A percentile compares a stretch with the other conserved stretches of the same genome.
Evolutionary conservation across 1,140 invertebrate genomes (phyloP).

Genomic region (Pomacea maculata): DNA sequence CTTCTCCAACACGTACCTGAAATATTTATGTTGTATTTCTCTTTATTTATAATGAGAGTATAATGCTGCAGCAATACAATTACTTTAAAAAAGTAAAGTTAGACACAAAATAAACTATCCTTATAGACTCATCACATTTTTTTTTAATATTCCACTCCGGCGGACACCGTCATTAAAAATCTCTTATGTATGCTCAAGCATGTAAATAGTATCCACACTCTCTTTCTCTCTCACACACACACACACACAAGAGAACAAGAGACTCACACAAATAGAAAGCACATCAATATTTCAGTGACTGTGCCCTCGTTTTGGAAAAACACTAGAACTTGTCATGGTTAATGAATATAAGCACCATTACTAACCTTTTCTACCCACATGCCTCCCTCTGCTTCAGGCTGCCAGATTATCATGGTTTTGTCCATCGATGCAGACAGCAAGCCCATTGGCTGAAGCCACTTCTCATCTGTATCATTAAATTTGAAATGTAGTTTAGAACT

Average conservation of each 20-base stretch:
- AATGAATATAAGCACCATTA: not conserved
- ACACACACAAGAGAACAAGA: not conserved
- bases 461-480: conserved; percentile 8
- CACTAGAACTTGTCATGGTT: not conserved
- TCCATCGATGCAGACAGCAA: conserved; percentile 93
- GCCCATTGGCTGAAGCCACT: conserved; percentile 51
- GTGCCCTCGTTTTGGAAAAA: not conserved
- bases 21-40: conserved; percentile 1
- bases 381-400: conserved; percentile 69
- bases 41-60: not conserved
- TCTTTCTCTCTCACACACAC: not conserved
- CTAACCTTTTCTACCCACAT: conserved; percentile 82
- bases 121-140: too few relatives aligned
- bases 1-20: conserved; percentile 77
- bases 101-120: not conserved
- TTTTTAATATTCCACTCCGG: too few relatives aligned
- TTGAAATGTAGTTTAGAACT: conserved; percentile 6
- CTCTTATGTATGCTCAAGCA: too few relatives aligned
- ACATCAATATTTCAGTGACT: not conserved
- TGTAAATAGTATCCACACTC: too few relatives aligned
- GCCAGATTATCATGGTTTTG: conserved; percentile 94
- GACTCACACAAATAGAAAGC: not conserved
- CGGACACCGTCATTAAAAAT: too few relatives aligned
- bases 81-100: not conserved
- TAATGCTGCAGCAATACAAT: not conserved